A percentile compares a stretch with the other conserved stretches of the same genome.
Conservation (phyloP, 2,888 invertebrate species). For the Lithosia quadra region DNA sequence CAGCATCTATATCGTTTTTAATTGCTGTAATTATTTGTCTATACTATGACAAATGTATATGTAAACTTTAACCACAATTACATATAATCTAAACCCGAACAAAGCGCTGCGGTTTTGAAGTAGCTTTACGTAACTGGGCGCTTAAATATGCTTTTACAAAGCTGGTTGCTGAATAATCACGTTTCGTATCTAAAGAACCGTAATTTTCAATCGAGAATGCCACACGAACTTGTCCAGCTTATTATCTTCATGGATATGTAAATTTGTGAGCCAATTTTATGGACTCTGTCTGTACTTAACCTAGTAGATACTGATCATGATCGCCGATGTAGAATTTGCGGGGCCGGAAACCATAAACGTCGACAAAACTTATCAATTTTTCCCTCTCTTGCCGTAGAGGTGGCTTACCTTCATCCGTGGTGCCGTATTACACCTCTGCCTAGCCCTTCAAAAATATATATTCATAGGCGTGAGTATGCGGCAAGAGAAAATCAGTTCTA, state of each 20-base stretch:
- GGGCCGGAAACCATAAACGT: background rate
- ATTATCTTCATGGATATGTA: background rate
- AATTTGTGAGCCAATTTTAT: background rate
- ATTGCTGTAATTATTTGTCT: background rate
- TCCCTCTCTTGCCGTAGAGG: background rate
- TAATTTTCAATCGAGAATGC: background rate
- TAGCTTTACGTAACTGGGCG: background rate
- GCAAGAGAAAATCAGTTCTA: background rate
- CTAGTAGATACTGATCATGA: background rate
- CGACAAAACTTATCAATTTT: background rate
- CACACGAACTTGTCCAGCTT: background rate
- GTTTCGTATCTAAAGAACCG: background rate
- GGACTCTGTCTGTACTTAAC: too few relatives aligned
- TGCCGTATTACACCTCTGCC: background rate
- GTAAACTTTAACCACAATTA: background rate
- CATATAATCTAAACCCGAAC: constrained; percentile 1
- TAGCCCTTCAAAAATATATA: background rate
- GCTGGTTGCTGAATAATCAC: background rate
- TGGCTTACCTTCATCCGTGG: background rate
- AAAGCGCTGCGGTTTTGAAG: background rate
- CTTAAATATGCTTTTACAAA: background rate
- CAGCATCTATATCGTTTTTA: background rate
- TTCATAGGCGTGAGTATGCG: background rate
- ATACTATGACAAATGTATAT: background rate
- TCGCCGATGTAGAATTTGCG: background rate